phyloP scores from a whole-genome alignment of 1,140 invertebrate genomes.

The Parasteatoda tepidariorum region DNA sequence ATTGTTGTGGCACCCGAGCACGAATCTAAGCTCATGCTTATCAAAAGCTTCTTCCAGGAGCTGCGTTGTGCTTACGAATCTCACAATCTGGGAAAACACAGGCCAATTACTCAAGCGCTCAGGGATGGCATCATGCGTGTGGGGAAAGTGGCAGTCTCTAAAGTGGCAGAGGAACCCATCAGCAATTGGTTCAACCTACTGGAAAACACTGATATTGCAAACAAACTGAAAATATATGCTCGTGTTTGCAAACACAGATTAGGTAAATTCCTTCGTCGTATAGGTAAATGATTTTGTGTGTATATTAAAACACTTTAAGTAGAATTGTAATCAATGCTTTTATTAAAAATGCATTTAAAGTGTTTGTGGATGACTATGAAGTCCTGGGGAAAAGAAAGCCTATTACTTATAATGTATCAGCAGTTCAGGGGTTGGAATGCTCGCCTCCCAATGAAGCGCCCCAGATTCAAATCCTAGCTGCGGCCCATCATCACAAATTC shows the following conservation, averaged over 20 bases:
- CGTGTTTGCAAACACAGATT: constrained; percentile 48
- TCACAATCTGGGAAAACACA: constrained; percentile 63
- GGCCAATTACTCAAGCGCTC: constrained; percentile 62
- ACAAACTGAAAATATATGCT: constrained; percentile 75
- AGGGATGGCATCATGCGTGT: constrained; percentile 85
- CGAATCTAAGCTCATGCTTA: constrained; percentile 82
- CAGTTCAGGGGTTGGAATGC: no score
- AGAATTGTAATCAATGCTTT: no score
- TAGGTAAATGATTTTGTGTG: not conserved
- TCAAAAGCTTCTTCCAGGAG: constrained; percentile 90
- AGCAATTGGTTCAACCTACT: constrained; percentile 91
- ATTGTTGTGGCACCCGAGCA: constrained; percentile 93
- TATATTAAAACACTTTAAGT: not conserved
- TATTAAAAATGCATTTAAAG: no score
- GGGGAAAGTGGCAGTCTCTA: constrained; percentile 76
- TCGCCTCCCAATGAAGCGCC: no score
- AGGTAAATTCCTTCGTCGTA: constrained; percentile 29
- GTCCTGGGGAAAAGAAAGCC: no score
- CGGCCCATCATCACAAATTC: no score
- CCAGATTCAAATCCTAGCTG: no score
- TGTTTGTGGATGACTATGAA: no score
- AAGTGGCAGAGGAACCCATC: constrained; percentile 77
- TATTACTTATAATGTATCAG: no score
- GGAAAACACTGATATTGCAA: constrained; percentile 79
- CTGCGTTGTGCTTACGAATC: constrained; percentile 92